phyloP scores from a whole-genome alignment of 2,797 vertebrate genomes.

The Amblyopsis hoosieri region DNA sequence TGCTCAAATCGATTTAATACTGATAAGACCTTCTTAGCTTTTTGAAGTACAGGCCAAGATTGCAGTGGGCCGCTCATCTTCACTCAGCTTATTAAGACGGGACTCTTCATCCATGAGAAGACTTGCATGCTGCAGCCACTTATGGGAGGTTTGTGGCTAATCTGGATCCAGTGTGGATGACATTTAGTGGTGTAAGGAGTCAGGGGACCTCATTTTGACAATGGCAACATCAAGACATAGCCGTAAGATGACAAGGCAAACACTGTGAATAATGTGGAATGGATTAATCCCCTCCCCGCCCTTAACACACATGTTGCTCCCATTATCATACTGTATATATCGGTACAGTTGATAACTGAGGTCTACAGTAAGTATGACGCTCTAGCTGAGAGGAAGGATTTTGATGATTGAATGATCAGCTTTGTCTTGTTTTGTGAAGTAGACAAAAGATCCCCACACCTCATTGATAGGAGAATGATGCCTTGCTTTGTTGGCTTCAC shows the following conservation, averaged over 20 bases:
- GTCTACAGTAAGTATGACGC: slow-evolving; percentile 1
- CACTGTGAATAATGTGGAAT: slow-evolving; percentile 40
- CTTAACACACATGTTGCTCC: slow-evolving; percentile 31
- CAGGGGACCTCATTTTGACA: slow-evolving; percentile 60
- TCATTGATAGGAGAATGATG: slow-evolving; percentile 5
- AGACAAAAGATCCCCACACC: slow-evolving; percentile 5
- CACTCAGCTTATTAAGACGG: slow-evolving; percentile 66
- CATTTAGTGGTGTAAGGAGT: slow-evolving; percentile 56
- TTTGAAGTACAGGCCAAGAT: slow-evolving; percentile 54
- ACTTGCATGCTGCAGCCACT: slow-evolving; percentile 62
- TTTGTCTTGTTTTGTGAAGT: neutral
- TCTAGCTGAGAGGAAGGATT: slow-evolving; percentile 10
- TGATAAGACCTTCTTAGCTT: slow-evolving; percentile 64
- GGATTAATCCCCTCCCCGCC: slow-evolving; percentile 15
- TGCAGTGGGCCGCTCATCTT: slow-evolving; percentile 54
- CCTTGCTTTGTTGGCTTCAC: neutral
- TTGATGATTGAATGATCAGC: neutral
- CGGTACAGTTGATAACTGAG: slow-evolving; percentile 17
- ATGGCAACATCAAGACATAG: slow-evolving; percentile 60
- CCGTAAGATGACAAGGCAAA: slow-evolving; percentile 44
- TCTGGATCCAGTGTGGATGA: slow-evolving; percentile 59
- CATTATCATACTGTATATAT: slow-evolving; percentile 32
- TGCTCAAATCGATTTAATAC: slow-evolving; percentile 49
- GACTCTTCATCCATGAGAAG: slow-evolving; percentile 55
- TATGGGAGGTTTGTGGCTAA: slow-evolving; percentile 54